phyloP scores from a whole-genome alignment of 1,140 invertebrate genomes.

The Drosophila orosa region DNA sequence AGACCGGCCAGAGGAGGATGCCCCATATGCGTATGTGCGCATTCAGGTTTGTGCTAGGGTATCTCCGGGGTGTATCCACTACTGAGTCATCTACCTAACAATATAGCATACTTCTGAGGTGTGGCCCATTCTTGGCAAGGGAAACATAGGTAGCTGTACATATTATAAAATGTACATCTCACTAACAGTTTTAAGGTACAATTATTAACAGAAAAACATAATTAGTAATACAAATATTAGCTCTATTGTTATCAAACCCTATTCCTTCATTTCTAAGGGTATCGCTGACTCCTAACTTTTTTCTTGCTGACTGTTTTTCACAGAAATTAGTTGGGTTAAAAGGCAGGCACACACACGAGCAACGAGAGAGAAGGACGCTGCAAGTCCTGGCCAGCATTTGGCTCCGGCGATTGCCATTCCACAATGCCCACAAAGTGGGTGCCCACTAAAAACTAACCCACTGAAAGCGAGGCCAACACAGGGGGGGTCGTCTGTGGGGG shows the following conservation, averaged over 20 bases:
- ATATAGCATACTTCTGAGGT: neutral
- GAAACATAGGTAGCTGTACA: too few relatives aligned
- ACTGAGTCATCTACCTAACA: too few relatives aligned
- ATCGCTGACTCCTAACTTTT: neutral
- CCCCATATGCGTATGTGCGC: constrained; percentile 41
- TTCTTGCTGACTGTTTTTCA: constrained; percentile 5
- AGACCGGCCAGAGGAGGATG: constrained; percentile 37
- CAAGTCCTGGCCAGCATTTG: constrained; percentile 37
- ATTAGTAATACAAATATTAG: neutral
- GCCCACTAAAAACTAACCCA: constrained; percentile 77
- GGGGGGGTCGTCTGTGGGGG: constrained; percentile 6
- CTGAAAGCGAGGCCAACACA: constrained; percentile 18
- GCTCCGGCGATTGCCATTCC: constrained; percentile 50
- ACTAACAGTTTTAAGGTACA: too few relatives aligned
- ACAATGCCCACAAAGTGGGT: constrained; percentile 72
- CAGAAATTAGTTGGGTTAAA: constrained; percentile 75
- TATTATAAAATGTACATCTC: too few relatives aligned
- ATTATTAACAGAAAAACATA: neutral
- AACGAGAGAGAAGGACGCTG: constrained; percentile 7
- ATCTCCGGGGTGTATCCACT: constrained; percentile 21
- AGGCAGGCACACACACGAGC: constrained; percentile 53
- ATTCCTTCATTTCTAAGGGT: neutral
- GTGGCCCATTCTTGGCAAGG: too few relatives aligned
- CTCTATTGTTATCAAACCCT: neutral
- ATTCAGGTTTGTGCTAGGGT: constrained; percentile 42